phyloP scores from a whole-genome alignment of 2,797 vertebrate species.

The Megaceryle alcyon region DNA sequence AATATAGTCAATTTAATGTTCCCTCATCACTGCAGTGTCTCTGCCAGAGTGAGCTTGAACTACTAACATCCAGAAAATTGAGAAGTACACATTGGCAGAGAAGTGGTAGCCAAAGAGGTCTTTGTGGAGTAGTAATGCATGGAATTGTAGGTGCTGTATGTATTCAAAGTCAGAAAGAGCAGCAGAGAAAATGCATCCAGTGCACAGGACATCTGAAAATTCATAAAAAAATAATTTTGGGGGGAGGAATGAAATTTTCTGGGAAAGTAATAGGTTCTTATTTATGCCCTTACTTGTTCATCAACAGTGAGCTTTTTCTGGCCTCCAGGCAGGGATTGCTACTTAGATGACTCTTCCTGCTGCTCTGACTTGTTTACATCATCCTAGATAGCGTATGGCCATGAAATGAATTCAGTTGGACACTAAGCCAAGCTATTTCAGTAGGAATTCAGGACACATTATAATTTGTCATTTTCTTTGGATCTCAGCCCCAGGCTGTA shows the following conservation, averaged over 20 bases:
- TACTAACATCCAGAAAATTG: neutral
- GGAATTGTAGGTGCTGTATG: neutral
- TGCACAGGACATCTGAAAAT: slow-evolving; percentile 16
- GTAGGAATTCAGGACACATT: slow-evolving; percentile 49
- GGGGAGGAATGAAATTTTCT: slow-evolving; percentile 28
- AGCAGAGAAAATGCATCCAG: slow-evolving; percentile 15
- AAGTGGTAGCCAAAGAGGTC: neutral
- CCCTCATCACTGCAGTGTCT: neutral
- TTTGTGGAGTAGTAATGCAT: neutral
- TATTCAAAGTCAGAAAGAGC: neutral
- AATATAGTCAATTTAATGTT: neutral
- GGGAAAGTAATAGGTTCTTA: slow-evolving; percentile 39
- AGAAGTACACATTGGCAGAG: neutral
- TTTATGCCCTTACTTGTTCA: slow-evolving; percentile 31
- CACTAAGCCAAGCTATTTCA: slow-evolving; percentile 19
- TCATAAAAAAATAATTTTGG: slow-evolving; percentile 50
- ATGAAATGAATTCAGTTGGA: slow-evolving; percentile 59
- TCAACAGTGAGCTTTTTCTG: slow-evolving; percentile 13
- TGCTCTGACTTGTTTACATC: slow-evolving; percentile 65
- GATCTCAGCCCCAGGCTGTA: neutral
- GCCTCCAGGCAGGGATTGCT: slow-evolving; percentile 50
- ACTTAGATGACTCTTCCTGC: slow-evolving; percentile 42
- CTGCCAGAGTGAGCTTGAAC: neutral
- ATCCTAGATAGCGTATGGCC: slow-evolving; percentile 15
- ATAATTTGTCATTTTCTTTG: slow-evolving; percentile 55